A percentile compares a stretch with the other conserved stretches of the same genome.
Evolutionary conservation across 2,113 vertebrate species (phyloP).

Genomic region (Tyrannus savana): DNA sequence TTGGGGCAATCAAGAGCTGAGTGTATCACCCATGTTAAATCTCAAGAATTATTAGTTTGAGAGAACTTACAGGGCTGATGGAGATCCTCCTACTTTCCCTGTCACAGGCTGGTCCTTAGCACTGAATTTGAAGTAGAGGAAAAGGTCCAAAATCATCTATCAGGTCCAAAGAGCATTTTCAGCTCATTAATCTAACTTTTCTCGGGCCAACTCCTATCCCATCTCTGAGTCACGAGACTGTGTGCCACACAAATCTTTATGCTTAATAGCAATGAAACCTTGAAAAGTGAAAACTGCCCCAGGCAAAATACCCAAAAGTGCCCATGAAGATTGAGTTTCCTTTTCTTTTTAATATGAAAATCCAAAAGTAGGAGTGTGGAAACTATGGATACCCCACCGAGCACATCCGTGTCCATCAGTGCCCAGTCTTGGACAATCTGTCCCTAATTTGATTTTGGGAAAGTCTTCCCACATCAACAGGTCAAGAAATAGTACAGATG

Average conservation of each 20-base stretch:
- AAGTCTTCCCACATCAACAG: background rate
- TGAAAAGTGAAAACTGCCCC: background rate
- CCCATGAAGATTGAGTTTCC: background rate
- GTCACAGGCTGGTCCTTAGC: background rate
- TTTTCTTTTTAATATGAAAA: background rate
- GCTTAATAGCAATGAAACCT: background rate
- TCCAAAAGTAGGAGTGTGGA: background rate
- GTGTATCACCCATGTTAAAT: background rate
- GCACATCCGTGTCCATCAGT: background rate
- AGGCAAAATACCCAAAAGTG: background rate
- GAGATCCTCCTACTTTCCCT: background rate
- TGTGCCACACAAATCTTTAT: background rate
- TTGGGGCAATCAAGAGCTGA: background rate
- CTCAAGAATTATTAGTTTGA: background rate
- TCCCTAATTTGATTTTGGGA: background rate
- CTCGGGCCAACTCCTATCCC: background rate
- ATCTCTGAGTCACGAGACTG: background rate
- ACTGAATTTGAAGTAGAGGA: background rate
- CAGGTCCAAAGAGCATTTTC: background rate
- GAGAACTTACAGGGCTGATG: background rate
- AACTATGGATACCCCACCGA: background rate
- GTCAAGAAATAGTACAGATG: background rate
- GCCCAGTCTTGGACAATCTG: background rate
- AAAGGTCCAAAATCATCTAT: background rate
- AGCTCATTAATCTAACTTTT: background rate